A percentile compares a stretch with the other conserved stretches of the same genome.
These are phyloP conservation scores for Anas capensis DNA, from an alignment of 2,797 vertebrate genomes.

Conservation along the genomic window DNA sequence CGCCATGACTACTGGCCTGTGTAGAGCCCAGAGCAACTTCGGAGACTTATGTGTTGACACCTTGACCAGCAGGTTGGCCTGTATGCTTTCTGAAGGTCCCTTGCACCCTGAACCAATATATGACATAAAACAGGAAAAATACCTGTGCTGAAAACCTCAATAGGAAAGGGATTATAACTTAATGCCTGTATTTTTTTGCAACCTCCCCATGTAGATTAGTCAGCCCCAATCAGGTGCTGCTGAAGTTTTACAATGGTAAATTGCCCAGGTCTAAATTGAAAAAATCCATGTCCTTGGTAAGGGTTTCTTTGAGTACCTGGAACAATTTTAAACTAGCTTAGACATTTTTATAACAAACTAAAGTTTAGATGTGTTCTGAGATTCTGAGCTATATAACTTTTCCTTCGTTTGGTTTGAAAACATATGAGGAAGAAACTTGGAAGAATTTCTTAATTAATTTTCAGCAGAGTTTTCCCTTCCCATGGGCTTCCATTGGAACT, in stretches of 20 bases:
- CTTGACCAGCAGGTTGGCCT: not conserved
- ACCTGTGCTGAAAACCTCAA: not conserved
- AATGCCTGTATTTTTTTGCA: not conserved
- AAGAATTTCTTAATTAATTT: not conserved
- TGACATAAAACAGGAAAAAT: not conserved
- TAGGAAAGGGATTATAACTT: not conserved
- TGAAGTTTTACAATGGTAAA: accelerated
- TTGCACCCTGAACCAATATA: not conserved
- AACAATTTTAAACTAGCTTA: not conserved
- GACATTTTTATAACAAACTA: not conserved
- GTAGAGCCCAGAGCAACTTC: not conserved
- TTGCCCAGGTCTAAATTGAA: not conserved
- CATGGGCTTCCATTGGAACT: not conserved
- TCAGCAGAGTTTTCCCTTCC: not conserved
- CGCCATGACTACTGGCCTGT: not conserved
- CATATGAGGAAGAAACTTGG: not conserved
- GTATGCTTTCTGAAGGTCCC: not conserved
- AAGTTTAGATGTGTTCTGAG: not conserved
- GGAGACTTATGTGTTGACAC: not conserved
- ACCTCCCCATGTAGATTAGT: not conserved
- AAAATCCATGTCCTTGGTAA: not conserved
- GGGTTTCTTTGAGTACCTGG: not conserved
- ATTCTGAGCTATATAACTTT: not conserved
- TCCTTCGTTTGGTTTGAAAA: not conserved
- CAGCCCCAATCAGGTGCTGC: not conserved